phyloP scores from a whole-genome alignment of 2,888 invertebrate species.

The Folsomia candida region DNA sequence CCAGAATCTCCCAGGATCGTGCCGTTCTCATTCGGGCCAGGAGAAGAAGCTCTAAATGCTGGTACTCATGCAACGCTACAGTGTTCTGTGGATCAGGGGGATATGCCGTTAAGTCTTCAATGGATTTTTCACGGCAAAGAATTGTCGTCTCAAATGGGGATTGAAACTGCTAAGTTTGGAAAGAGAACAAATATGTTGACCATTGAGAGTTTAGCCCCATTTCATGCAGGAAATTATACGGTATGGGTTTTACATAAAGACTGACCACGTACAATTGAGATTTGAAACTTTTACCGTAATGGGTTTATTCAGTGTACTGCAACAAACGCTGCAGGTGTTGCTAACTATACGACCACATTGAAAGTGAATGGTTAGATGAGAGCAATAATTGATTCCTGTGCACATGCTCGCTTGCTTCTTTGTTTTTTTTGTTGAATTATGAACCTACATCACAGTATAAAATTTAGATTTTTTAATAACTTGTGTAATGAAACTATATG shows the following conservation, averaged over 20 bases:
- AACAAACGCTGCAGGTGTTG: slow-evolving; percentile 62
- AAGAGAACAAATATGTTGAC: slow-evolving; percentile 65
- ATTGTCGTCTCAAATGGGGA: slow-evolving; percentile 35
- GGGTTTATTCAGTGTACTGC: slow-evolving; percentile 65
- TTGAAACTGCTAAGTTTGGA: slow-evolving; percentile 57
- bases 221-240: slow-evolving; percentile 57
- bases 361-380: slow-evolving; percentile 55
- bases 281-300: slow-evolving; percentile 66
- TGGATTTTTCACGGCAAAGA: slow-evolving; percentile 37
- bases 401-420: too few species aligned
- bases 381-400: too few species aligned
- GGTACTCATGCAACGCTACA: slow-evolving; percentile 54
- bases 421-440: too few species aligned
- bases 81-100: slow-evolving; percentile 53
- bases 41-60: slow-evolving; percentile 64
- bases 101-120: slow-evolving; percentile 44
- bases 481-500: too few species aligned
- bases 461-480: too few species aligned
- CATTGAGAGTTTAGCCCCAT: slow-evolving; percentile 46
- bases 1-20: slow-evolving; percentile 66
- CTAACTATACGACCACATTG: slow-evolving; percentile 69
- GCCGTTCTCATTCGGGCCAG: slow-evolving; percentile 64
- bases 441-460: too few species aligned
- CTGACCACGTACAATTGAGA: slow-evolving; percentile 65
- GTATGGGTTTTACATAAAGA: slow-evolving; percentile 59